A percentile compares a stretch with the other conserved stretches of the same genome.
Evolutionary conservation across 2,888 invertebrate species (phyloP).

Genomic region (Phrixothrix hirtus): DNA sequence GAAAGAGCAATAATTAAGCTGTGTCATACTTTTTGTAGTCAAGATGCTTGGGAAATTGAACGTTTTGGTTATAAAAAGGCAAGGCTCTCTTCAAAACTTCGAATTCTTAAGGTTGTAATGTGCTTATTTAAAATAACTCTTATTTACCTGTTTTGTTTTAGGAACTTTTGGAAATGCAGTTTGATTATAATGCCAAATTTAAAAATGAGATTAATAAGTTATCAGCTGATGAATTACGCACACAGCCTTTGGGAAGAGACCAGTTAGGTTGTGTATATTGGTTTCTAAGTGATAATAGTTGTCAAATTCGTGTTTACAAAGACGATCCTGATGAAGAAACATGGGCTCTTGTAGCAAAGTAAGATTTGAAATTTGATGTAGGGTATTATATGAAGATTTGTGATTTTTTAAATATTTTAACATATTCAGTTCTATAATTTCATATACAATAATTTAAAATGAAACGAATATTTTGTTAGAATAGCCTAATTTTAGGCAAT

Average conservation of each 20-base stretch:
- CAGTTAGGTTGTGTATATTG: slow-evolving; percentile 91
- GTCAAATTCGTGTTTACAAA: slow-evolving; percentile 88
- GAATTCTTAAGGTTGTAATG: slow-evolving; percentile 78
- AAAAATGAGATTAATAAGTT: slow-evolving; percentile 83
- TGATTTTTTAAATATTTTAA: too few relatives aligned
- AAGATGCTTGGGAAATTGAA: slow-evolving; percentile 96
- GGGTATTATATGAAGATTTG: too few relatives aligned
- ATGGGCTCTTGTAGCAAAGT: slow-evolving; percentile 91
- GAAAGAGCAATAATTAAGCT: slow-evolving; percentile 88
- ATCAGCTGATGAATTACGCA: slow-evolving; percentile 77
- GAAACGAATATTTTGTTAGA: too few relatives aligned
- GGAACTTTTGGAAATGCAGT: slow-evolving; percentile 91
- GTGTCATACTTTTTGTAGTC: slow-evolving; percentile 84
- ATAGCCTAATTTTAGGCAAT: too few relatives aligned
- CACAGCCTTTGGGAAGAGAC: slow-evolving; percentile 90
- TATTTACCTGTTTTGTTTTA: too few relatives aligned
- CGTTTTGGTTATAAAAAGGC: slow-evolving; percentile 94
- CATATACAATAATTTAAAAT: too few relatives aligned
- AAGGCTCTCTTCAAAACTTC: slow-evolving; percentile 83
- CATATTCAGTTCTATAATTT: too few relatives aligned
- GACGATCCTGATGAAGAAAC: slow-evolving; percentile 97
- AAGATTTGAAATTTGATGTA: slow-evolving; percentile 41
- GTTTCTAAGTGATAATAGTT: slow-evolving; percentile 86
- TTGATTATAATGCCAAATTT: slow-evolving; percentile 92
- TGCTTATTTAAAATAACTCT: too few relatives aligned